Percentiles rank a stretch among this genome's conserved stretches.
Evolutionary conservation across 2,888 invertebrate genomes (phyloP).

Genomic region (Drosophila pseudotalamancana): DNA sequence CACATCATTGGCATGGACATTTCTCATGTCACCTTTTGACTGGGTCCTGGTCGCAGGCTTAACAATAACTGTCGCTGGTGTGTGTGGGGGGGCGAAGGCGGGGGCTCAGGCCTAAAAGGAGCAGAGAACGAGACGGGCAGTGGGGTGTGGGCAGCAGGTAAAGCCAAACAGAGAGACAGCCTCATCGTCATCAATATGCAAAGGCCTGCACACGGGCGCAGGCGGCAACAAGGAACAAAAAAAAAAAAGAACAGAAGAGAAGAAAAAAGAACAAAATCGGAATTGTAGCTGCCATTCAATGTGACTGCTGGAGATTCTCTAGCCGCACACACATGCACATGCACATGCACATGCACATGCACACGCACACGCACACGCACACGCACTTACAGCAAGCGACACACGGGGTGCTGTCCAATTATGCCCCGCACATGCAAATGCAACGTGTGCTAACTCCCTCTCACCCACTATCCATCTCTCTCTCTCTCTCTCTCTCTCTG

Average conservation of each 20-base stretch:
- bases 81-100: background rate
- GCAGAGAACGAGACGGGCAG: constrained; percentile 14
- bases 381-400: constrained; percentile 21
- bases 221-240: background rate
- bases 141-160: too few species aligned
- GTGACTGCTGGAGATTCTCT: constrained; percentile 41
- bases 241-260: background rate
- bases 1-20: constrained; percentile 39
- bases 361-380: constrained; percentile 1
- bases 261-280: constrained; percentile 24
- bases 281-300: constrained; percentile 67
- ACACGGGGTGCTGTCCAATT: constrained; percentile 70
- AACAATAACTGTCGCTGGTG: constrained; percentile 54
- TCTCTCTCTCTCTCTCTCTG: background rate
- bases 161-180: constrained; percentile 15
- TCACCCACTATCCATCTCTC: background rate
- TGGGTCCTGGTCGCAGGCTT: constrained; percentile 27
- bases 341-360: constrained; percentile 4
- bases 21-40: constrained; percentile 47
- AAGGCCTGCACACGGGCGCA: constrained; percentile 46
- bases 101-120: constrained; percentile 6
- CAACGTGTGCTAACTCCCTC: constrained; percentile 53
- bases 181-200: constrained; percentile 72
- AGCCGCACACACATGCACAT: constrained; percentile 15
- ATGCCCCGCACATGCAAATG: constrained; percentile 78